Base-by-base conservation (phyloP, 2,888 invertebrate genomes). In the Athrips mouffetella region DNA sequence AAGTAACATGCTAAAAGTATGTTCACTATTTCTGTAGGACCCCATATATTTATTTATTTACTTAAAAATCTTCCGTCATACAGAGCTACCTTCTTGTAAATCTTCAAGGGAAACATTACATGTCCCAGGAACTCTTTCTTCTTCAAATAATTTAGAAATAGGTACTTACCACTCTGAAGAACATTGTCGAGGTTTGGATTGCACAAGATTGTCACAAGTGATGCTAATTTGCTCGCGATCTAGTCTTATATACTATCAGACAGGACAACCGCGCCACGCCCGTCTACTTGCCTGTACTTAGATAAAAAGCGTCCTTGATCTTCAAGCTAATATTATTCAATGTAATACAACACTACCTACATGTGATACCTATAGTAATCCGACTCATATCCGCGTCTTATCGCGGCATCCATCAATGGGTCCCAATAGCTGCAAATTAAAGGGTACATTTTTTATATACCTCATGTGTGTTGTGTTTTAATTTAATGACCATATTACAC, bases 271-370 rank as follows among this genome's bases (percentile, higher is more conserved):
- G 84, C 87, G 86, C 86, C 84, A 85, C 87, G 86, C 86, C 84
- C 54, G 63, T 53, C 60, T 57, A 65, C 59, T 67, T 66, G 71
- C 68, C 67, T 64, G 64, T 57, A 56, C 45, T 60, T 56, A 52
- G 65, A 74, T 73, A 84, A 86, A 84, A 84, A 80, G 67, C 60
- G 84, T 78, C 87, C 87, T 87, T 87, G 85, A 86, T 86, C 84
- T 86, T 86, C 83, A 73, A 67, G 70, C 67, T 71, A 72, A 65
- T 70, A 71, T 60, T 73, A 73, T 70, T 67, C 67, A 62, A 60
- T 67, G 65, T 72, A 70, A 65, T 63, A 65, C 54, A n/a, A n/a
- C n/a, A n/a, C n/a, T n/a, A n/a, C n/a, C n/a, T n/a, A n/a, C n/a
- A n/a, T n/a, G n/a, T n/a, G n/a, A n/a, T n/a, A n/a, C n/a, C n/a